Conservation (phyloP, 2,888 invertebrate species). For the Drosophila paucipuncta region DNA sequence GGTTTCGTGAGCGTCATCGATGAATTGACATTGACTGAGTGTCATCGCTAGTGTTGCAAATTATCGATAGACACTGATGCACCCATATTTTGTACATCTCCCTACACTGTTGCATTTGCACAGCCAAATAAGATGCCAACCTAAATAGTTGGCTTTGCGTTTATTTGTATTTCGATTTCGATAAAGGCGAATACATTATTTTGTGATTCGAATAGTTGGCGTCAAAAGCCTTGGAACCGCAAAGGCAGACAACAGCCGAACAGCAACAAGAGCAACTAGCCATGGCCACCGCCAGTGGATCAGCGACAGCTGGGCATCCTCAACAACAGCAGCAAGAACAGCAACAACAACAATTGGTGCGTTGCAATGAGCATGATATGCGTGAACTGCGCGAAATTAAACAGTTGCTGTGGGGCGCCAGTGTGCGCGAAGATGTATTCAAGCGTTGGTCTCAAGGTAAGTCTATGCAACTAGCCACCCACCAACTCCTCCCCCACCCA, state of each 20-base stretch:
- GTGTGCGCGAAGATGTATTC: slow-evolving; percentile 94
- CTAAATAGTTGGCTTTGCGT: slow-evolving; percentile 62
- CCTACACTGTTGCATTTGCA: slow-evolving; percentile 74
- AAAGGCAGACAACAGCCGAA: slow-evolving; percentile 29
- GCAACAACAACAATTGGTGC: slow-evolving; percentile 26
- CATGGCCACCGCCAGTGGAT: slow-evolving; percentile 45
- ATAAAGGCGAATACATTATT: slow-evolving; percentile 53
- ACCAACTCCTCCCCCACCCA: neutral
- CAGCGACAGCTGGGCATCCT: slow-evolving; percentile 12
- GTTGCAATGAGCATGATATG: slow-evolving; percentile 66
- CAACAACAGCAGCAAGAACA: slow-evolving; percentile 29
- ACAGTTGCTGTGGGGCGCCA: slow-evolving; percentile 93
- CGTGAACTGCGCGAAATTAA: slow-evolving; percentile 91
- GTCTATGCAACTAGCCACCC: slow-evolving; percentile 17
- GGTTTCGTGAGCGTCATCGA: neutral
- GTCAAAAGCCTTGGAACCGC: slow-evolving; percentile 67
- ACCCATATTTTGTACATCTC: slow-evolving; percentile 49
- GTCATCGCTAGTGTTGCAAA: slow-evolving; percentile 12
- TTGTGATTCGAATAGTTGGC: slow-evolving; percentile 53
- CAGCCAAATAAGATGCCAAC: slow-evolving; percentile 65
- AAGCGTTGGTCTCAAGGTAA: slow-evolving; percentile 95
- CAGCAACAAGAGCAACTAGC: slow-evolving; percentile 34
- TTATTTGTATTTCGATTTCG: slow-evolving; percentile 55
- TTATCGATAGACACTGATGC: slow-evolving; percentile 51
- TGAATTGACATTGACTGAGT: neutral